Evolutionary conservation across 2,888 invertebrate species (phyloP), one percentile per base, ranked within the genome.

Genomic region (Mycalesis mineus): DNA sequence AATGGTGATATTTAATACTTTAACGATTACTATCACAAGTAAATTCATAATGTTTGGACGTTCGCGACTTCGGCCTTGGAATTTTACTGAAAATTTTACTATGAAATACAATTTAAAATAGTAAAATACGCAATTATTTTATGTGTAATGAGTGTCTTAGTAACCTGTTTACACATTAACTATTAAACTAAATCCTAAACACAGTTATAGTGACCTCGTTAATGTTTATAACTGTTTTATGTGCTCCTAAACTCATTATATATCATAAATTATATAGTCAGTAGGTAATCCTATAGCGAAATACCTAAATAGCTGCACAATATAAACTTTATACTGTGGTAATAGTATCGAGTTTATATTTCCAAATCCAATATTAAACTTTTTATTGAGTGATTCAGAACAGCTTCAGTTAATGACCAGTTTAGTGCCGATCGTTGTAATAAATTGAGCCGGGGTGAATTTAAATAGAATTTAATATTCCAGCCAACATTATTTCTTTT

Each of bases 351-450:
- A 36, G 36, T 36, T 36, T 36, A 11, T 36, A 40, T 14, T 40
- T 40, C 2, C 4, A 40, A 40, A 40, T 40, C 15, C 2, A 40
- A 14, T 40, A 42, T 11, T 42, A 11, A 28, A 29, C 13, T 29
- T 45, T 45, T 45, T 45, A 45, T 11, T 29, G 29, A 45, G 29
- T 28, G 29, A 29, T 45, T 45, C 45, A n/a, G 45, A 29, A 45
- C 45, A 28, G 28, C 13, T 45, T 45, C 45, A 45, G 13, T 29
- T 45, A 45, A 45, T 45, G 45, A 45, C 29, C 45, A 29, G 45
- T 45, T 44, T 45, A 45, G 13, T 45, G 45, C 29, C 29, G 29
- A 29, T 29, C 29, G 45, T 29, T 29, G 45, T 45, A 45, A 29
- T 45, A 45, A 45, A 45, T 29, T 28, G 28, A 29, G 45, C 28